phyloP scores from a whole-genome alignment of 30 jellyfish, hydroid and myxozoan genomes.

The Aurelia sp. region DNA sequence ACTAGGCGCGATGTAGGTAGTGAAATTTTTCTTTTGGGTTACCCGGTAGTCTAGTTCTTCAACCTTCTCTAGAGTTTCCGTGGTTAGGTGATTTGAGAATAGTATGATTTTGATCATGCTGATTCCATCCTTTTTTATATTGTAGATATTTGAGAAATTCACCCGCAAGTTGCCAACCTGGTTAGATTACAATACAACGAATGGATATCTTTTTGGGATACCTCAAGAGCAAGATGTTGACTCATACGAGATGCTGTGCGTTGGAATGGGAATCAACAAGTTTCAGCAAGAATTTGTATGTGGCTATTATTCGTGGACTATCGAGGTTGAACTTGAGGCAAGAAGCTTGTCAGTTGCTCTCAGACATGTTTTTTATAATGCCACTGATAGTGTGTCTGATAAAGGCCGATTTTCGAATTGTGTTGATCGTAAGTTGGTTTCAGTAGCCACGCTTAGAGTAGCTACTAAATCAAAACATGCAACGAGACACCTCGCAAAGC shows the following conservation, averaged over 20 bases:
- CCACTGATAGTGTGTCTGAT: background rate
- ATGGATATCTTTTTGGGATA: conserved; percentile 45
- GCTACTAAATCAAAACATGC: background rate
- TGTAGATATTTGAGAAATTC: conserved; percentile 36
- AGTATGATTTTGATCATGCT: background rate
- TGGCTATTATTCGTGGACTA: conserved; percentile 18
- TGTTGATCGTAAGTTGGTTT: conserved; percentile 1
- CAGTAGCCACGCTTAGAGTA: conserved; percentile 28
- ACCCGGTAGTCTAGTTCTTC: background rate
- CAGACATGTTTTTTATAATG: conserved; percentile 16
- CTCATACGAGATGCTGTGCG: conserved; percentile 17
- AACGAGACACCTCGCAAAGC: background rate
- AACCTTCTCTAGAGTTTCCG: background rate
- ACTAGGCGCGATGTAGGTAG: too few species aligned
- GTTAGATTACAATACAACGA: conserved; percentile 7
- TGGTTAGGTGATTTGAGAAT: background rate
- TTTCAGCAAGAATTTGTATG: conserved; percentile 46
- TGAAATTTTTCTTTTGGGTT: background rate
- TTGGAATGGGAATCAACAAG: conserved; percentile 35
- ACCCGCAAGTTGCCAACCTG: conserved; percentile 57
- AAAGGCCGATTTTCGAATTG: conserved; percentile 5
- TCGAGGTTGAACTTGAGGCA: conserved; percentile 41
- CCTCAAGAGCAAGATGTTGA: conserved; percentile 67
- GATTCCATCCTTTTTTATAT: background rate
- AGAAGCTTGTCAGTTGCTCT: conserved; percentile 35